Evolutionary conservation across 2,113 vertebrate genomes (phyloP).

Genomic region (Lycaon pictus): DNA sequence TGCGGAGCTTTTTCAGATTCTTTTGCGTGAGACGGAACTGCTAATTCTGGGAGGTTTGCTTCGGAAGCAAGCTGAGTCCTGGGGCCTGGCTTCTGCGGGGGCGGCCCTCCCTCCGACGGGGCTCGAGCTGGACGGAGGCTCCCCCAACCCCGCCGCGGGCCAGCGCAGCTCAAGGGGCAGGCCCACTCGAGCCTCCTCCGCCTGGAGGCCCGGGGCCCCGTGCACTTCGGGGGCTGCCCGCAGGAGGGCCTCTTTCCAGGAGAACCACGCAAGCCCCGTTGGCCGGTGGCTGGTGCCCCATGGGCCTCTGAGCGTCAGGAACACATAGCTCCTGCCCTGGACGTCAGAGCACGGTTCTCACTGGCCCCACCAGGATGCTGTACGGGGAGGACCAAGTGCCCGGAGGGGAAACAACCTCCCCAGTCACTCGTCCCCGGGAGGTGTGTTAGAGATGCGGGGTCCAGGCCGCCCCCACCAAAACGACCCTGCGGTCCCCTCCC

Average conservation of each 20-base stretch:
- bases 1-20: rapidly evolving
- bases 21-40: background rate
- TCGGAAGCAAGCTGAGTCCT: rapidly evolving
- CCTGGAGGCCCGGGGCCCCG: background rate
- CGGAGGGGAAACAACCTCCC: background rate
- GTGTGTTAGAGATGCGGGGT: background rate
- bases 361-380: background rate
- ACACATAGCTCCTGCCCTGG: background rate
- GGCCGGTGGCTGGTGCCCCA: background rate
- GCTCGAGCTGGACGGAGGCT: no score
- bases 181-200: background rate
- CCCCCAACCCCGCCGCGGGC: no score
- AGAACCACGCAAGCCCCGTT: background rate
- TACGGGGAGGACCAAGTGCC: background rate
- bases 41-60: rapidly evolving
- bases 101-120: no score
- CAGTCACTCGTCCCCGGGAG: no score
- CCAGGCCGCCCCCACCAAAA: no score
- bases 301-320: background rate
- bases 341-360: background rate
- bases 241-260: background rate
- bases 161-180: background rate
- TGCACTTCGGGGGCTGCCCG: rapidly evolving
- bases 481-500: rapidly evolving
- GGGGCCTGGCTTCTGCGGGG: background rate